phyloP scores from a whole-genome alignment of 2,113 vertebrate genomes.

The Chiloscyllium plagiosum region DNA sequence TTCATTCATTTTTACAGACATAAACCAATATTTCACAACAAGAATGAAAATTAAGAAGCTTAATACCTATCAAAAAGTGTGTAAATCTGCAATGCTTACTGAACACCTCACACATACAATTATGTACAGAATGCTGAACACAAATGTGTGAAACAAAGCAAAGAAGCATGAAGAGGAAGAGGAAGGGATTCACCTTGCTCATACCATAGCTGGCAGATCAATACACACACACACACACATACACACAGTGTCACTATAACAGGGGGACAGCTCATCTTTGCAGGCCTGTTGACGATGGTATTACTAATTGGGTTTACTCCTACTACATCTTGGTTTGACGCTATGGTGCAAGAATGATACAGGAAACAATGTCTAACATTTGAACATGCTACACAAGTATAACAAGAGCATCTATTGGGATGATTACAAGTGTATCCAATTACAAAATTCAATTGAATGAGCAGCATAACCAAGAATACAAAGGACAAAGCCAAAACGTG shows the following conservation, averaged over 20 bases:
- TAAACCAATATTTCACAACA: conserved; percentile 69
- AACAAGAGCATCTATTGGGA: not conserved
- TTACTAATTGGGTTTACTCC: not conserved
- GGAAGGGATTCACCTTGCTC: conserved; percentile 6
- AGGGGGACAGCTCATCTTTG: not conserved
- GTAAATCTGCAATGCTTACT: conserved; percentile 34
- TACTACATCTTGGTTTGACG: not conserved
- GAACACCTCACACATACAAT: conserved; percentile 32
- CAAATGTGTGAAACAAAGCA: conserved; percentile 28
- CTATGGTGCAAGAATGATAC: not conserved
- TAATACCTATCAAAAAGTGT: conserved; percentile 34
- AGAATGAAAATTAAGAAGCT: conserved; percentile 32
- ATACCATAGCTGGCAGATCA: not conserved
- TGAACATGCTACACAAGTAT: conserved; percentile 28
- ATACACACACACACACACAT: not conserved
- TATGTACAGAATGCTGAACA: not conserved
- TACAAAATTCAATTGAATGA: conserved; percentile 24
- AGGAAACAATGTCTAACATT: conserved; percentile 8
- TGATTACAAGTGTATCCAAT: not conserved
- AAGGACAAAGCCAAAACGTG: conserved; percentile 13
- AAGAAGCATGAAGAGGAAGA: conserved; percentile 1
- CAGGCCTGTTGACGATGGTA: not conserved
- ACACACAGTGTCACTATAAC: not conserved
- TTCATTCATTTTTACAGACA: conserved; percentile 90
- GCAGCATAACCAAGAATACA: conserved; percentile 8